Base-by-base conservation (phyloP, 2,888 invertebrate genomes). In the Sinodicranocentrus sp. region DNA sequence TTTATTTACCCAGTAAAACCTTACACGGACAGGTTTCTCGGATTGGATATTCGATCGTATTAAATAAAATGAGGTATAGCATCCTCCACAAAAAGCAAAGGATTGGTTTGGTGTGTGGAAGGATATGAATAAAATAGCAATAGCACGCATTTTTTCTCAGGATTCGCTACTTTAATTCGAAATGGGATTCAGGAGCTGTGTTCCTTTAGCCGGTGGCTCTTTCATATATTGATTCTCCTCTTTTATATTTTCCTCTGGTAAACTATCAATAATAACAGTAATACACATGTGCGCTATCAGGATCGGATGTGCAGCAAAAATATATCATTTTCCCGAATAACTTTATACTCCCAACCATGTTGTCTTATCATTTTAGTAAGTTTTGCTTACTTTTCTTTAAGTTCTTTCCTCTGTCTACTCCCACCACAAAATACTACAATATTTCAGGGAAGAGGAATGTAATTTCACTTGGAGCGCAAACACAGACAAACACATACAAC, bases 81-180 rank as follows among this genome's bases (percentile, higher is more conserved):
- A 25, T 10, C 15, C n/a, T 10, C 2, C 48, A n/a, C 10, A 48
- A 15, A n/a, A 48, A 48, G n/a, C 48, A n/a, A n/a, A 48, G 13
- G 15, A 15, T n/a, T 48, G 48, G 2, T 15, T 10, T 15, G 48
- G 48, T 48, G 48, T 8, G 13, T 39, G 39, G 39, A 39, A 8
- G n/a, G 48, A 26, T 26, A 61, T 15, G 17, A 61, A 61, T 61
- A 61, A 61, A 61, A 59, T 23, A 28, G 5, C 21, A 17, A 26
- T 61, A 61, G 26, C 2, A 48, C 48, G 10, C 2, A 57, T 13
- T 57, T 57, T 57, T 13, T 57, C 25, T 57, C 25, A 10, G 57
- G 61, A 61, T 61, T 61, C 28, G 28, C 15, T 61, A 28, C n/a
- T 57, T 57, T 57, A 57, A 61, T 61, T 61, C 33, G 28, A 28